Conservation (phyloP, 2,888 invertebrate genomes). For the Leptura quadrifasciata region DNA sequence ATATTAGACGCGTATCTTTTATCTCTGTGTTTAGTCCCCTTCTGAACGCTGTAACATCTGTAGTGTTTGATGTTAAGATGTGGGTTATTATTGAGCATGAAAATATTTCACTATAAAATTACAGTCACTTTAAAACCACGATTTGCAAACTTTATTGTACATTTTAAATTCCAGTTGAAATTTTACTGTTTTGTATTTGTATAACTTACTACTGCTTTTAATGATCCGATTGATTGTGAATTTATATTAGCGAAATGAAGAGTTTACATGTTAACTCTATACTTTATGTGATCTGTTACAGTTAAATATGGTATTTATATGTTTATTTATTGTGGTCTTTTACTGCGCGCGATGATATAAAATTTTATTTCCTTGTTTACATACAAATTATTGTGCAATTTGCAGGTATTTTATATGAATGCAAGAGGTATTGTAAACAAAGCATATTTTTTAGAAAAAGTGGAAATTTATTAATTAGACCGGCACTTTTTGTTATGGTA, state of each 20-base stretch:
- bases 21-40: too few species aligned
- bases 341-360: slow-evolving; percentile 37
- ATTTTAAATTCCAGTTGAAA: slow-evolving; percentile 12
- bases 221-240: neutral
- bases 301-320: slow-evolving; percentile 43
- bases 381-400: slow-evolving; percentile 14
- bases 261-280: slow-evolving; percentile 32
- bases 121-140: neutral
- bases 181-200: neutral
- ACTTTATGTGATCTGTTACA: slow-evolving; percentile 31
- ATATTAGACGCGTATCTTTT: too few species aligned
- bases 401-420: neutral
- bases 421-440: neutral
- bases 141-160: neutral
- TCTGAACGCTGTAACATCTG: too few species aligned
- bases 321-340: slow-evolving; percentile 53
- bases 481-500: too few species aligned
- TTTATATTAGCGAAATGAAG: slow-evolving; percentile 16
- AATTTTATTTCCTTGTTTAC: slow-evolving; percentile 50
- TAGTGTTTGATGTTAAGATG: too few species aligned
- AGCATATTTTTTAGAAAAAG: neutral
- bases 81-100: too few species aligned
- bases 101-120: neutral
- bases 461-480: too few species aligned
- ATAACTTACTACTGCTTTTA: slow-evolving; percentile 6